Base-by-base conservation (phyloP, 2,888 invertebrate species). In the Orthosia gothica region DNA sequence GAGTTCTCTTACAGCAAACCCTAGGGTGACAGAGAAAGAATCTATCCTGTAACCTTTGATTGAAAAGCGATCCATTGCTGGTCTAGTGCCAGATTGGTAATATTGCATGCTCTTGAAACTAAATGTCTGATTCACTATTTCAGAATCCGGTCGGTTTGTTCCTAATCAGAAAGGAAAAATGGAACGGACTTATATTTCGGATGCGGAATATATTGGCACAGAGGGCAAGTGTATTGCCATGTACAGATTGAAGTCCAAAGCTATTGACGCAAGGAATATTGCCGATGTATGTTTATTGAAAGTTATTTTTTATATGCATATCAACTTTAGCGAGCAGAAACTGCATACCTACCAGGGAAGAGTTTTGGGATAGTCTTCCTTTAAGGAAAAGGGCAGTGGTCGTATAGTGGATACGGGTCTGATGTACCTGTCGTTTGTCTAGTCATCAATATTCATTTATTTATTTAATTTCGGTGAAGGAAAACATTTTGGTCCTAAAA, bases 221-320 rank as follows among this genome's bases (percentile, higher is more conserved):
- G 94, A 94, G 71, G 98, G 98, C 5, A 96, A 94, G 87, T 98
- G 97, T 92, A 95, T 98, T 20, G 97, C 97, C 54, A 97, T 98
- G 85, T 98, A 98, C 90, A 97, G 98, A 84, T 96, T 97, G n/a
- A 97, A 96, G 83, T 97, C 97, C 75, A 96, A 97, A 85, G 93
- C 94, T n/a, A 94, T 98, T 52, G 98, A 98, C 74, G 89, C 94
- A 72, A 98, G 97, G 89, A 97, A 97, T 87, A 95, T 98, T 40
- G 95, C 97, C 47, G 98, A 98, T 81, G 98, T 97, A 93, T 95
- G 89, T 50, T 54, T 9, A 15, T 13, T 20, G 13, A 2, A 20
- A 49, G 26, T 32, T 45, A 23, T 74, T 63, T 71, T 40, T 40
- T 32, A n/a, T 49, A 45, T 9, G 13, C 40, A 18, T 4, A 2